Base-by-base conservation (phyloP, 2,888 invertebrate genomes). In the Nemoura dubitans region DNA sequence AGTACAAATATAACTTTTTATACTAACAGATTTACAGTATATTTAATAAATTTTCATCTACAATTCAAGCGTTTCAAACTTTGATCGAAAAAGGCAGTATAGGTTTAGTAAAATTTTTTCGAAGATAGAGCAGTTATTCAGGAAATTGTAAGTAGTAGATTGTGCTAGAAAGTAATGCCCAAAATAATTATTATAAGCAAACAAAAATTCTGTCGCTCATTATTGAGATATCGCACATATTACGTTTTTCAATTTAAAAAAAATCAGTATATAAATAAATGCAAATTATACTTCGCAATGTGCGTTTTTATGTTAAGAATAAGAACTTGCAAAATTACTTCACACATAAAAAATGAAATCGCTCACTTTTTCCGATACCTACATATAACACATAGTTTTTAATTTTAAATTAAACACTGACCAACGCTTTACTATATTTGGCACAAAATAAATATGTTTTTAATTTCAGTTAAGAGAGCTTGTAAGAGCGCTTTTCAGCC, bases 391-490 rank as follows among this genome's bases (percentile, higher is more conserved):
- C 26, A 81, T 30, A 81, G n/a, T 81, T 26, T n/a, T 27, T 25
- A 76, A 84, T 83, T 59, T 28, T 84, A 84, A 84, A 83, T 27
- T 30, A 42, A 84, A 84, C 59, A 84, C 84, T 84, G 84, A 59
- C 84, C 84, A 76, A n/a, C 81, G 28, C 2, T 81, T 81, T 84
- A 59, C 59, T 59, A 76, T 43, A 84, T 84, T 84, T 84, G 84
- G 84, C 84, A 84, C 84, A 29, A 84, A 84, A 84, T 84, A 84
- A 84, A 84, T 76, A 81, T 81, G 59, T 7, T 59, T 59, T 59
- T 59, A 84, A 84, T 84, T 59, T 77, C n/a, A 77, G n/a, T 77
- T 84, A 28, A 84, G 84, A 84, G 84, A 84, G 84, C 84, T 84
- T 84, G 26, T 16, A 30, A 81, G 6, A 29, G 28, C 25, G n/a